phyloP scores from a whole-genome alignment of 2,113 vertebrate genomes.

The Arothron firmamentum region DNA sequence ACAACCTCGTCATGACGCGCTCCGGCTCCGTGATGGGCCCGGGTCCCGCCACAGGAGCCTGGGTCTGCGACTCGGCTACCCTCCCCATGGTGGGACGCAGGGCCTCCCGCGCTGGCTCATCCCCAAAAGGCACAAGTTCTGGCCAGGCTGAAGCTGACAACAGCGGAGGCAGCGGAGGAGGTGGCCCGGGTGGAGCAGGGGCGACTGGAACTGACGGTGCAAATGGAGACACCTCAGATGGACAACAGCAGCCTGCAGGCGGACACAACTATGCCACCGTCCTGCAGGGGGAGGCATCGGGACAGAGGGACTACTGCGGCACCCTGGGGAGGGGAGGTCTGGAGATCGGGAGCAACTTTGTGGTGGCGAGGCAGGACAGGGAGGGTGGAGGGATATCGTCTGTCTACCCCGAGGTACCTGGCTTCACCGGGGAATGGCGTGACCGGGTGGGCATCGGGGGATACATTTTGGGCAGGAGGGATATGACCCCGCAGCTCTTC shows the following conservation, averaged over 20 bases:
- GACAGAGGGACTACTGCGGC: conserved; percentile 66
- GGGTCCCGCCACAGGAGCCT: conserved; percentile 52
- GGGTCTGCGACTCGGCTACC: conserved; percentile 72
- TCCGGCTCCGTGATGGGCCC: conserved; percentile 67
- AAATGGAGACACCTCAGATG: conserved; percentile 36
- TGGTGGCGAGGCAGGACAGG: conserved; percentile 69
- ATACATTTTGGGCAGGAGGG: conserved; percentile 70
- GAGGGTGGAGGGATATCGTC: conserved; percentile 65
- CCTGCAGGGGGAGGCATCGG: conserved; percentile 60
- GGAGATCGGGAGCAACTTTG: conserved; percentile 76
- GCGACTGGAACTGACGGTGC: conserved; percentile 21
- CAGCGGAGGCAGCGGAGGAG: conserved; percentile 21
- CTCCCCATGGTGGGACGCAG: conserved; percentile 70
- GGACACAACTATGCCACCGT: conserved; percentile 58
- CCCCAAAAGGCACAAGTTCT: conserved; percentile 55
- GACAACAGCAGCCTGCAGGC: conserved; percentile 52
- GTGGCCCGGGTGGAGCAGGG: neutral
- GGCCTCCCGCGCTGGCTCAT: conserved; percentile 53
- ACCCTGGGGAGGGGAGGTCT: conserved; percentile 69
- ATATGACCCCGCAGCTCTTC: conserved; percentile 76
- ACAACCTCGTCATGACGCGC: conserved; percentile 75
- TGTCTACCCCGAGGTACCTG: conserved; percentile 65
- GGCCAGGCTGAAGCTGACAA: conserved; percentile 48
- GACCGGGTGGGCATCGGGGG: conserved; percentile 71
- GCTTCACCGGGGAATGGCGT: conserved; percentile 74